A percentile compares a stretch with the other conserved stretches of the same genome.
These are phyloP conservation scores for Struthidea cinerea DNA, from an alignment of 2,113 vertebrate species.

Conservation along the genomic window DNA sequence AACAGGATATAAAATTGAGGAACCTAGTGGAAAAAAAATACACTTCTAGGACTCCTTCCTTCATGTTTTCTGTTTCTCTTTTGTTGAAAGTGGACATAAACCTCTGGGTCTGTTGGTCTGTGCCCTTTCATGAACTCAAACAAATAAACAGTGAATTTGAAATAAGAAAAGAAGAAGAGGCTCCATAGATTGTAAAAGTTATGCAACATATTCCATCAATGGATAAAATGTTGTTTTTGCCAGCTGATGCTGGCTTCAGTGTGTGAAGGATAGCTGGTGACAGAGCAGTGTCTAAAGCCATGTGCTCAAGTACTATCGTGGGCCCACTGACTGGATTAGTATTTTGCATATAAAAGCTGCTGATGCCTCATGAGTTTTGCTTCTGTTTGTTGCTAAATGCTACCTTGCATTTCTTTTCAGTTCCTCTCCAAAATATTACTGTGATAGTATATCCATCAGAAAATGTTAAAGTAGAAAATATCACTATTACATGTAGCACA, in stretches of 20 bases:
- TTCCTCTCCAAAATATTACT: slow-evolving; percentile 18
- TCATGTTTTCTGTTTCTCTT: neutral
- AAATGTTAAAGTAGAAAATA: slow-evolving; percentile 43
- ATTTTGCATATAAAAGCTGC: neutral
- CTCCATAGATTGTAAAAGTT: neutral
- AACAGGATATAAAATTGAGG: neutral
- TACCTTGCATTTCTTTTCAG: neutral
- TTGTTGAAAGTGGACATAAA: neutral
- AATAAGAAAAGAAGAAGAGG: neutral
- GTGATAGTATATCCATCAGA: slow-evolving; percentile 14
- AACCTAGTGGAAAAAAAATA: neutral
- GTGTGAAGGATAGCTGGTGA: neutral
- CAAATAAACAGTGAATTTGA: neutral
- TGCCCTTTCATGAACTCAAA: neutral
- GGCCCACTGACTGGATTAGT: neutral
- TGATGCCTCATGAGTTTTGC: neutral
- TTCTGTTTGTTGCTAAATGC: neutral
- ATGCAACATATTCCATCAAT: neutral
- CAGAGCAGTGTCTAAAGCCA: neutral
- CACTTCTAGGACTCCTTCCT: neutral
- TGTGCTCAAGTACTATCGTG: rapidly evolving
- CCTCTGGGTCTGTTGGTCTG: neutral
- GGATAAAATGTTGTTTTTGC: neutral
- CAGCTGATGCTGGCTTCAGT: neutral
- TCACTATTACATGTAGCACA: slow-evolving; percentile 8